Conservation (phyloP, 2,888 invertebrate genomes). For the Melangyna quadrimaculata region DNA sequence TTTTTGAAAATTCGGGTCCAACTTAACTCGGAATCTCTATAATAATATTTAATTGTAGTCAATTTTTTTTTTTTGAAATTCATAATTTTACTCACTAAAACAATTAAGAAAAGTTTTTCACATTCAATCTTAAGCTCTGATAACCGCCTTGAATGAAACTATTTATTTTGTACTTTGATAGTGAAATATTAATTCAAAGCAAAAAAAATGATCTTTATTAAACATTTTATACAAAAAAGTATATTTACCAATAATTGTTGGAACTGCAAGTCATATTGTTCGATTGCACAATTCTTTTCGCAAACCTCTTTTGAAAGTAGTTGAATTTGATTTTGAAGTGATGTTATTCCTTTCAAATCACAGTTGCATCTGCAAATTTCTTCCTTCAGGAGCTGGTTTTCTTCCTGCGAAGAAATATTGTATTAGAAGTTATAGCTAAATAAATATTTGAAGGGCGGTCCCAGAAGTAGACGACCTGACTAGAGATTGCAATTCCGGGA, state of each 20-base stretch:
- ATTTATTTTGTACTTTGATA: slow-evolving; percentile 68
- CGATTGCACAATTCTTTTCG: slow-evolving; percentile 50
- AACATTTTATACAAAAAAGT: not conserved
- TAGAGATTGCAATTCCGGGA: no score
- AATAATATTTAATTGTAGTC: not conserved
- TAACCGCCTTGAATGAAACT: slow-evolving; percentile 57
- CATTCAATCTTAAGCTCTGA: slow-evolving; percentile 45
- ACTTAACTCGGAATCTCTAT: slow-evolving; percentile 51
- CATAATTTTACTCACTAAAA: slow-evolving; percentile 64
- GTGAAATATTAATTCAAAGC: slow-evolving; percentile 66
- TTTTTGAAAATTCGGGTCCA: slow-evolving; percentile 35
- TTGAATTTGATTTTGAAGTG: slow-evolving; percentile 35
- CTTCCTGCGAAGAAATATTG: slow-evolving; percentile 27
- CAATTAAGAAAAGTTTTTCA: slow-evolving; percentile 45
- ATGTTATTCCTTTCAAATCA: slow-evolving; percentile 5
- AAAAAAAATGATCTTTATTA: slow-evolving; percentile 10
- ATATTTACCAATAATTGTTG: slow-evolving; percentile 55
- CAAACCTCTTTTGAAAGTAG: slow-evolving; percentile 25
- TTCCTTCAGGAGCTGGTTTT: slow-evolving; percentile 34
- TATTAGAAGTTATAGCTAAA: not conserved
- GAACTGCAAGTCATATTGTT: slow-evolving; percentile 56
- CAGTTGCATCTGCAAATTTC: slow-evolving; percentile 30
- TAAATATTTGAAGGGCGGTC: no score
- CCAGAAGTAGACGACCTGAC: no score
- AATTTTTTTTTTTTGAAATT: not conserved